phyloP scores from a whole-genome alignment of 2,797 vertebrate genomes.

The Sebastes reedi region DNA sequence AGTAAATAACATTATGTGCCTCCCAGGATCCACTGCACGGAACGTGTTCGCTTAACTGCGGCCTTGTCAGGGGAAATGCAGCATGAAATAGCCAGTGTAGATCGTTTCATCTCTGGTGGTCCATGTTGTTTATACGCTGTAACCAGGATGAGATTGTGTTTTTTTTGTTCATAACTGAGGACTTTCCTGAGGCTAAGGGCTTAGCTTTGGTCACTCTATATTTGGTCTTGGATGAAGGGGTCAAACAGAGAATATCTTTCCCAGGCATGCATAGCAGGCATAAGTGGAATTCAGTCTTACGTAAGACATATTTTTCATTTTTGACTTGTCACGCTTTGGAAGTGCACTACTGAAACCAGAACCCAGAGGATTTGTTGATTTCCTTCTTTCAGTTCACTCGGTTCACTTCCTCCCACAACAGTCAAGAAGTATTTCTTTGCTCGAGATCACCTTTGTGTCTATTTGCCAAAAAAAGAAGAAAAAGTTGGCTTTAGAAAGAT shows the following conservation, averaged over 20 bases:
- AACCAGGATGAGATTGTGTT: conserved; percentile 27
- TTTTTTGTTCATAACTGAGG: conserved; percentile 12
- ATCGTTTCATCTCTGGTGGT: conserved; percentile 42
- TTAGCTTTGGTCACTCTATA: conserved; percentile 17
- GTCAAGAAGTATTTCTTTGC: neutral
- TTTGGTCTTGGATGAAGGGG: conserved; percentile 27
- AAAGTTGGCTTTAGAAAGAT: neutral
- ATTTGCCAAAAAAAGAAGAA: neutral
- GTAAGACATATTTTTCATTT: conserved; percentile 39
- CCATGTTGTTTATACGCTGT: conserved; percentile 44
- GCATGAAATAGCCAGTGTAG: neutral
- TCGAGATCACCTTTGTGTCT: neutral
- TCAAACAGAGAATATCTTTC: conserved; percentile 20
- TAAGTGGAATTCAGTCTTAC: conserved; percentile 46
- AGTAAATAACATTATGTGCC: neutral
- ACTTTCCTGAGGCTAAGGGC: conserved; percentile 8
- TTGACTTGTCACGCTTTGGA: conserved; percentile 33
- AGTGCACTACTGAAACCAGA: conserved; percentile 23
- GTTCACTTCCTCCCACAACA: conserved; percentile 24
- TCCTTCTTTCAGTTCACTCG: conserved; percentile 15
- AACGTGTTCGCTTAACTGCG: neutral
- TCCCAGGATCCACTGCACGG: neutral
- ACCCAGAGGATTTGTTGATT: conserved; percentile 37
- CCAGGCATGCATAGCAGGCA: conserved; percentile 17
- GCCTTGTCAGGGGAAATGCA: conserved; percentile 17